A percentile compares a stretch with the other conserved stretches of the same genome.
These are phyloP conservation scores for Hyperopisus bebe DNA, from an alignment of 2,113 vertebrate genomes.

Conservation along the genomic window DNA sequence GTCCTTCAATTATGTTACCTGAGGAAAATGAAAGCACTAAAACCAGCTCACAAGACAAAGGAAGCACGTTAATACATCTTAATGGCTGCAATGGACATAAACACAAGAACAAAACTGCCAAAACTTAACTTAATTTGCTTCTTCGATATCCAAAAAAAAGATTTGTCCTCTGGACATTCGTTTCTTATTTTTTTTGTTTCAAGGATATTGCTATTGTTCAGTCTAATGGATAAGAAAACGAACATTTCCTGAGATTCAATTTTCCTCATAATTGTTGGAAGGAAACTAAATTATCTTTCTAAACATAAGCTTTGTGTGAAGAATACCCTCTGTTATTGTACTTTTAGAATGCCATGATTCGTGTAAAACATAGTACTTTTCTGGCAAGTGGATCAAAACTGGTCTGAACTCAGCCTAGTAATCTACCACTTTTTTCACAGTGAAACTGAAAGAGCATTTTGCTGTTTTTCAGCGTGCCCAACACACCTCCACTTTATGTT, in stretches of 20 bases:
- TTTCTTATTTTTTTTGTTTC: slow-evolving; percentile 38
- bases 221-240: slow-evolving; percentile 63
- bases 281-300: slow-evolving; percentile 90
- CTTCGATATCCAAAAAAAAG: slow-evolving; percentile 38
- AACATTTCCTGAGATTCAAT: slow-evolving; percentile 68
- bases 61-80: background rate
- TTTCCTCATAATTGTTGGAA: slow-evolving; percentile 87
- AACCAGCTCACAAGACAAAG: background rate
- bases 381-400: background rate
- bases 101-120: slow-evolving; percentile 15
- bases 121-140: slow-evolving; percentile 47
- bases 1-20: background rate
- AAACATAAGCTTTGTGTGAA: slow-evolving; percentile 86
- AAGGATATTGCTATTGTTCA: slow-evolving; percentile 59
- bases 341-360: slow-evolving; percentile 42
- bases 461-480: background rate
- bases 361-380: slow-evolving; percentile 17
- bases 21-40: background rate
- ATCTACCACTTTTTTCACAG: background rate
- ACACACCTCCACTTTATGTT: background rate
- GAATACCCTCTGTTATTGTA: slow-evolving; percentile 56
- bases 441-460: background rate
- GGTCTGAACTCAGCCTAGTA: background rate
- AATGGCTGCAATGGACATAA: background rate
- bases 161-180: slow-evolving; percentile 47